These are phyloP conservation scores for Philonicus albiceps DNA, from an alignment of 2,888 invertebrate species.

Conservation along the genomic window DNA sequence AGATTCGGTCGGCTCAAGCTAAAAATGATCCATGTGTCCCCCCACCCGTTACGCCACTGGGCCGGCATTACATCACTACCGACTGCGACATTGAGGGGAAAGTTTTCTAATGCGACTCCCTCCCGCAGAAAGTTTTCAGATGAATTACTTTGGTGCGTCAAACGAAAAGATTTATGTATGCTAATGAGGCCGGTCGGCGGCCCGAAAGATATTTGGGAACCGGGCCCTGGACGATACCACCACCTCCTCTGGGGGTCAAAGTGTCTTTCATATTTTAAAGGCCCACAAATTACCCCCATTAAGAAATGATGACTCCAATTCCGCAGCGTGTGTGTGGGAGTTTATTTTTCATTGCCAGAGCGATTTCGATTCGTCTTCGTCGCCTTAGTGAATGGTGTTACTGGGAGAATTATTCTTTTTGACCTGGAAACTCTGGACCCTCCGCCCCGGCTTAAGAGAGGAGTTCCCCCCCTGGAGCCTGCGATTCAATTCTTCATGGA, in stretches of 20 bases:
- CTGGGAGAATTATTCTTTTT: neutral
- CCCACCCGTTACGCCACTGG: neutral
- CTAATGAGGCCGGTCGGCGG: neutral
- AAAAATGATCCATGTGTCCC: neutral
- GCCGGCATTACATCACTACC: neutral
- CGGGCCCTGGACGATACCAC: neutral
- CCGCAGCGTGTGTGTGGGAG: neutral
- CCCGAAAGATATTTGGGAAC: neutral
- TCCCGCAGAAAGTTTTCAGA: neutral
- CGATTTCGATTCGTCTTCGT: neutral
- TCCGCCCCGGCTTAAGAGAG: neutral
- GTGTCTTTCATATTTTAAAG: neutral
- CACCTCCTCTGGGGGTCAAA: neutral
- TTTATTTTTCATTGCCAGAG: neutral
- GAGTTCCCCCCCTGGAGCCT: neutral
- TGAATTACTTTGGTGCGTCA: neutral
- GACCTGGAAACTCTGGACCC: neutral
- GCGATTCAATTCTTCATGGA: neutral
- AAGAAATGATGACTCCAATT: neutral
- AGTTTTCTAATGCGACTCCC: neutral
- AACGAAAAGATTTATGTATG: neutral
- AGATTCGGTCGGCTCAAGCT: neutral
- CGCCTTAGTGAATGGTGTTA: neutral
- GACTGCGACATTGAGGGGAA: neutral
- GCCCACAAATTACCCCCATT: neutral